Conservation (phyloP, 2,888 invertebrate genomes). For the Phortica okadai region DNA sequence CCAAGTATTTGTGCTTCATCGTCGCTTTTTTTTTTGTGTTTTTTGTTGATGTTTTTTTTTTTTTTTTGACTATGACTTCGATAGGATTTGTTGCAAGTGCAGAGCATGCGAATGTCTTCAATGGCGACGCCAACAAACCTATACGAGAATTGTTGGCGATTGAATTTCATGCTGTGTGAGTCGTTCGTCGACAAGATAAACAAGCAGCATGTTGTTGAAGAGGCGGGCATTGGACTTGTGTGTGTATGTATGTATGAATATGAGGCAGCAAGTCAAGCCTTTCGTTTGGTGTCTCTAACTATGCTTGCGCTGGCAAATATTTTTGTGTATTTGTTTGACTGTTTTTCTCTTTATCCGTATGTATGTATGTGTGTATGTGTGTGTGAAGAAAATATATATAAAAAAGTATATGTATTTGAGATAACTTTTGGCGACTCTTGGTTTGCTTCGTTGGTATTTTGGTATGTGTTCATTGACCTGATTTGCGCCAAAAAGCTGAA, state of each 20-base stretch:
- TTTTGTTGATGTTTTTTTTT: background rate
- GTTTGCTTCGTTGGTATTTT: background rate
- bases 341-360: background rate
- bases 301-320: background rate
- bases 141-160: conserved; percentile 13
- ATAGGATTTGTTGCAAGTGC: background rate
- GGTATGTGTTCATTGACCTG: conserved; percentile 65
- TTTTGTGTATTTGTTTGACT: background rate
- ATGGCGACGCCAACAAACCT: conserved; percentile 23
- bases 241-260: background rate
- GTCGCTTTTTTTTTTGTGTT: background rate
- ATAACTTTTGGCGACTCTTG: conserved; percentile 21
- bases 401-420: conserved; percentile 1
- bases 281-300: background rate
- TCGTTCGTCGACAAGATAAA: conserved; percentile 20
- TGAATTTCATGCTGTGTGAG: background rate
- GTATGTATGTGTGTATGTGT: background rate
- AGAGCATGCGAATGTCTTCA: background rate
- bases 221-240: background rate
- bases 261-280: background rate
- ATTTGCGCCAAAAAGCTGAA: conserved; percentile 38
- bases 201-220: background rate
- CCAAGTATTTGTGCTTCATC: conserved; percentile 20
- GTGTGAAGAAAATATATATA: background rate
- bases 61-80: background rate